These are phyloP conservation scores for Hesperia comma DNA, from an alignment of 2,888 invertebrate genomes.

Conservation along the genomic window DNA sequence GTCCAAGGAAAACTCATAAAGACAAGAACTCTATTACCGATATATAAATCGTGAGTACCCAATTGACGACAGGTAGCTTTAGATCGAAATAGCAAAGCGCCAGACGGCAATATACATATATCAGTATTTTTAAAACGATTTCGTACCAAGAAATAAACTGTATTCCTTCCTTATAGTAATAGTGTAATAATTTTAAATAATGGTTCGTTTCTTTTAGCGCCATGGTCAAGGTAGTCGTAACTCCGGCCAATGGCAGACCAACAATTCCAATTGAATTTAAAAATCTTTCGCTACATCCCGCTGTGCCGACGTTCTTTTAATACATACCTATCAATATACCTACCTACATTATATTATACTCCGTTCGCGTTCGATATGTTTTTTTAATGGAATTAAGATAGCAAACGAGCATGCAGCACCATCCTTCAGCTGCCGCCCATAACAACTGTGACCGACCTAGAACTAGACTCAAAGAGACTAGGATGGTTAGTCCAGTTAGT, in stretches of 20 bases:
- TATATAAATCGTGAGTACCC: too few species aligned
- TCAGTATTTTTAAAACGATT: background rate
- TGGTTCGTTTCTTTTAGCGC: conserved; percentile 1
- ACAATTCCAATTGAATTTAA: background rate
- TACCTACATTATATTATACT: too few species aligned
- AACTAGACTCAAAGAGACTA: too few species aligned
- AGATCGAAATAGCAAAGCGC: background rate
- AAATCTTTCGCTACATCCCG: background rate
- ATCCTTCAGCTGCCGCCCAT: too few species aligned
- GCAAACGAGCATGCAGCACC: too few species aligned
- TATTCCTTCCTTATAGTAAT: conserved; percentile 3
- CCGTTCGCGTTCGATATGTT: too few species aligned
- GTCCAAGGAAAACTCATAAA: too few species aligned
- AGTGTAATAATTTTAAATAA: conserved; percentile 11
- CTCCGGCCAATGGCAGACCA: background rate
- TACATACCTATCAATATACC: background rate
- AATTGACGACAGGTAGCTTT: background rate
- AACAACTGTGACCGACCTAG: too few species aligned
- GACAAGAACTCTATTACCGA: too few species aligned
- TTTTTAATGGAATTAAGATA: too few species aligned
- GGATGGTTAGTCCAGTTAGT: too few species aligned
- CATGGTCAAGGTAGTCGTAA: conserved; percentile 3
- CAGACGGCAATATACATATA: background rate
- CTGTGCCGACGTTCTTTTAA: background rate
- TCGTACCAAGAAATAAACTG: conserved; percentile 1